A percentile compares a stretch with the other conserved stretches of the same genome.
Evolutionary conservation across 53 echinoderm and acorn worm genomes (phyloP).

Genomic region (Astropecten irregularis): DNA sequence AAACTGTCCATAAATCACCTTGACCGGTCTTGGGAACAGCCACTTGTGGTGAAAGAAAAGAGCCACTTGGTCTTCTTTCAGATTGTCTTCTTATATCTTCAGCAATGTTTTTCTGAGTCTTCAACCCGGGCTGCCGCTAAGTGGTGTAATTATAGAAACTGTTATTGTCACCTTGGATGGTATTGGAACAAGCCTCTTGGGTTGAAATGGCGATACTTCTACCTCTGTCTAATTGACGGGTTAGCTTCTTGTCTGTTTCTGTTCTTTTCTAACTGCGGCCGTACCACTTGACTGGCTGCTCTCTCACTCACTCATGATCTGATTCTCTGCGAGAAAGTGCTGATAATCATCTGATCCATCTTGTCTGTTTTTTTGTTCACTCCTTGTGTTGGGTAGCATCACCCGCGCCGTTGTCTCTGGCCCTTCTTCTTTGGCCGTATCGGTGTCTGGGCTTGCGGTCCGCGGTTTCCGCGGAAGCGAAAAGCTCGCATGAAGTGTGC

Average conservation of each 20-base stretch:
- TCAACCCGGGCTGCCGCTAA: too few relatives aligned
- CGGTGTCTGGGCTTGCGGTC: conserved; percentile 13
- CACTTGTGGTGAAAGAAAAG: too few relatives aligned
- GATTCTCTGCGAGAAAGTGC: too few relatives aligned
- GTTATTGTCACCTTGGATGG: neutral
- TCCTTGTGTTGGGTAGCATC: neutral
- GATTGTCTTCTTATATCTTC: too few relatives aligned
- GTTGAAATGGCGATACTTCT: conserved; percentile 6
- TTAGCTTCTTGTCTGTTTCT: neutral
- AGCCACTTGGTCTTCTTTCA: too few relatives aligned
- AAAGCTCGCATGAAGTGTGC: conserved; percentile 42
- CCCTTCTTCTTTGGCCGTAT: conserved; percentile 11
- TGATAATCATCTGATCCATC: conserved; percentile 3
- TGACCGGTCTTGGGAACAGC: too few relatives aligned
- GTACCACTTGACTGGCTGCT: conserved; percentile 28
- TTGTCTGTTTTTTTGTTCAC: neutral
- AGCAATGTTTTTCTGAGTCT: too few relatives aligned
- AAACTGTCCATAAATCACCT: too few relatives aligned
- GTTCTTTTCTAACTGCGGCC: neutral
- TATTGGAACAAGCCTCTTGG: neutral
- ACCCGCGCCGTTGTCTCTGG: neutral
- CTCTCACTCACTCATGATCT: too few relatives aligned
- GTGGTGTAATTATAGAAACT: neutral
- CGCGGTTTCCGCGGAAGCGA: conserved; percentile 6
- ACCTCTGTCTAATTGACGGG: conserved; percentile 35